These are phyloP conservation scores for Drosophila multiciliata DNA, from an alignment of 2,888 invertebrate genomes.

Conservation along the genomic window DNA sequence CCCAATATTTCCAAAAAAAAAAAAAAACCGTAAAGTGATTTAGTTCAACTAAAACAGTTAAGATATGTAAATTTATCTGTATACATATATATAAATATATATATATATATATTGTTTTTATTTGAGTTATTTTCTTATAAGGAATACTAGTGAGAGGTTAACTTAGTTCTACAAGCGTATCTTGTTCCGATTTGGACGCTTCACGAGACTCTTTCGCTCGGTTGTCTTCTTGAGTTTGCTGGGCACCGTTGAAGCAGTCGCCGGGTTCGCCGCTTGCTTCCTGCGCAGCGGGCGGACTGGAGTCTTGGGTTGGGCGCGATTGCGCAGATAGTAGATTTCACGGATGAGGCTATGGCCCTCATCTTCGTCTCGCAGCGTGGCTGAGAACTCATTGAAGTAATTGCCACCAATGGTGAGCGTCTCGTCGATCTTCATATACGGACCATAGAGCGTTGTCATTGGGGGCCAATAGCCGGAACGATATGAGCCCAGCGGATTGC, in stretches of 20 bases:
- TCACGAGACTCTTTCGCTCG: constrained; percentile 65
- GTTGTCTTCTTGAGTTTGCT: constrained; percentile 41
- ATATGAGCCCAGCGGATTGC: constrained; percentile 78
- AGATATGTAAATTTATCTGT: background rate
- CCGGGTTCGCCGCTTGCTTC: constrained; percentile 24
- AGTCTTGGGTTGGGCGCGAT: constrained; percentile 49
- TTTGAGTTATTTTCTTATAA: constrained; percentile 1
- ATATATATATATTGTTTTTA: background rate
- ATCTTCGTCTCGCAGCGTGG: constrained; percentile 79
- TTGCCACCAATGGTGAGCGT: constrained; percentile 81
- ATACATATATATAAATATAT: background rate
- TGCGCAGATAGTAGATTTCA: constrained; percentile 75
- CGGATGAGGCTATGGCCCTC: constrained; percentile 74
- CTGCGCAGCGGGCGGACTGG: constrained; percentile 40
- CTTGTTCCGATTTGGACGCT: constrained; percentile 73
- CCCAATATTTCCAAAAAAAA: background rate
- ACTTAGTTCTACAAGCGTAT: constrained; percentile 53
- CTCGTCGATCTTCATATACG: constrained; percentile 84
- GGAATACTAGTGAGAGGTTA: constrained; percentile 16
- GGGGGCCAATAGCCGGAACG: constrained; percentile 83
- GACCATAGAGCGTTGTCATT: constrained; percentile 83
- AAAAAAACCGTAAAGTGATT: background rate
- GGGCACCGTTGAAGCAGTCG: constrained; percentile 10
- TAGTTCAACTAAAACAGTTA: background rate
- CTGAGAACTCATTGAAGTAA: constrained; percentile 82